Conservation (phyloP, 2,888 invertebrate genomes). For the Pristionchus arcanus region DNA sequence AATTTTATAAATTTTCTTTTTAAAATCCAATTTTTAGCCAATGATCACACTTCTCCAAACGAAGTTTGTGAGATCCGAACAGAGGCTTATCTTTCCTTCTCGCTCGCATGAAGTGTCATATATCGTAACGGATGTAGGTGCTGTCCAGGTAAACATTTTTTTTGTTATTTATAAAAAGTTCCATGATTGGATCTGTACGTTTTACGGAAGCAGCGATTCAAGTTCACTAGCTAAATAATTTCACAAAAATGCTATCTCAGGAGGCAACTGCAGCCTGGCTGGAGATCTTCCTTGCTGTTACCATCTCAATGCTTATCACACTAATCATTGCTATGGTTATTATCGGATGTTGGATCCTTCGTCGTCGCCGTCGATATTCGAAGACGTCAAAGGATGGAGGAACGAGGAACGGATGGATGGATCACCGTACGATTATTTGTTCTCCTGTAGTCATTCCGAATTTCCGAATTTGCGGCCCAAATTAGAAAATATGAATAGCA, state of each 20-base stretch:
- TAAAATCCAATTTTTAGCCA: not conserved
- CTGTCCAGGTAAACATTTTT: not conserved
- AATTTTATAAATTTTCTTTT: not conserved
- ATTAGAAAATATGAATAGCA: too few species aligned
- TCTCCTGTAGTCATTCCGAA: not conserved
- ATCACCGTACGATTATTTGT: not conserved
- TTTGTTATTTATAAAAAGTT: too few species aligned
- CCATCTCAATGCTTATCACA: not conserved
- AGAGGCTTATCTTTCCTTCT: not conserved
- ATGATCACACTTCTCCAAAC: not conserved
- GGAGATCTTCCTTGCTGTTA: not conserved
- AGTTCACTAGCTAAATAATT: too few species aligned
- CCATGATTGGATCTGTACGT: too few species aligned
- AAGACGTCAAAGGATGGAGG: constrained; percentile 17
- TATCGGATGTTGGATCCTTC: not conserved
- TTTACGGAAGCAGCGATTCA: too few species aligned
- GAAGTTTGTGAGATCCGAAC: not conserved
- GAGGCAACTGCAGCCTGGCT: not conserved
- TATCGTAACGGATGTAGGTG: not conserved
- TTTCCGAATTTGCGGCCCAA: too few species aligned
- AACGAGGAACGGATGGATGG: not conserved
- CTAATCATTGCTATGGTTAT: not conserved
- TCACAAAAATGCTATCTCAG: not conserved
- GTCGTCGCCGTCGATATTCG: not conserved
- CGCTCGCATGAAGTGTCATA: not conserved